A percentile compares a stretch with the other conserved stretches of the same genome.
Evolutionary conservation across 2,888 invertebrate species (phyloP).

Genomic region (Xestia rhomboidea): DNA sequence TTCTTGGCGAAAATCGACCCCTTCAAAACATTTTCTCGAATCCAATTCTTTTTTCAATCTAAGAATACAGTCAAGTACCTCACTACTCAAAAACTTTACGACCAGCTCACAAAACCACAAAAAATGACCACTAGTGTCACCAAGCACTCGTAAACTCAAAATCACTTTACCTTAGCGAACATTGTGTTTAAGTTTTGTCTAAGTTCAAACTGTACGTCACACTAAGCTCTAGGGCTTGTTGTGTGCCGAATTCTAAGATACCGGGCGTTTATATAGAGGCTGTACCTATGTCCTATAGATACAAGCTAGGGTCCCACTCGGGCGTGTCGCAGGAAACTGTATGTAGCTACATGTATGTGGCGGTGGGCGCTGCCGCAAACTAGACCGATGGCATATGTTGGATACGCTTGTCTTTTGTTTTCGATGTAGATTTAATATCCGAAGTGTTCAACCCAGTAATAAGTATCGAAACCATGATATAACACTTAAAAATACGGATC

Average conservation of each 20-base stretch:
- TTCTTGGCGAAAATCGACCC: background rate
- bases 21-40: background rate
- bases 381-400: slow-evolving; percentile 73
- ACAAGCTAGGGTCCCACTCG: slow-evolving; percentile 75
- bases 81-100: background rate
- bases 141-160: slow-evolving; percentile 41
- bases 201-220: slow-evolving; percentile 81
- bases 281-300: slow-evolving; percentile 82
- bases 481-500: no score
- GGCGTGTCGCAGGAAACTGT: slow-evolving; percentile 81
- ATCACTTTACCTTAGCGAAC: slow-evolving; percentile 86
- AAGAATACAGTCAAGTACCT: background rate
- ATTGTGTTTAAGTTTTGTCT: slow-evolving; percentile 82
- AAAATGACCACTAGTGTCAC: slow-evolving; percentile 39
- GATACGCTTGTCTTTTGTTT: slow-evolving; percentile 68
- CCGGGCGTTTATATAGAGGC: slow-evolving; percentile 86
- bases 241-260: slow-evolving; percentile 87
- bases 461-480: background rate
- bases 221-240: slow-evolving; percentile 84
- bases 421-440: background rate
- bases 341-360: slow-evolving; percentile 75
- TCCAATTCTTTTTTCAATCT: background rate
- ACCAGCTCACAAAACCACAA: slow-evolving; percentile 44
- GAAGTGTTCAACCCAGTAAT: background rate
- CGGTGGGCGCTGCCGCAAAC: slow-evolving; percentile 84